Percentiles rank a stretch among this genome's conserved stretches.
Evolutionary conservation across 2,797 vertebrate genomes (phyloP).

Genomic region (Cyclopterus lumpus): DNA sequence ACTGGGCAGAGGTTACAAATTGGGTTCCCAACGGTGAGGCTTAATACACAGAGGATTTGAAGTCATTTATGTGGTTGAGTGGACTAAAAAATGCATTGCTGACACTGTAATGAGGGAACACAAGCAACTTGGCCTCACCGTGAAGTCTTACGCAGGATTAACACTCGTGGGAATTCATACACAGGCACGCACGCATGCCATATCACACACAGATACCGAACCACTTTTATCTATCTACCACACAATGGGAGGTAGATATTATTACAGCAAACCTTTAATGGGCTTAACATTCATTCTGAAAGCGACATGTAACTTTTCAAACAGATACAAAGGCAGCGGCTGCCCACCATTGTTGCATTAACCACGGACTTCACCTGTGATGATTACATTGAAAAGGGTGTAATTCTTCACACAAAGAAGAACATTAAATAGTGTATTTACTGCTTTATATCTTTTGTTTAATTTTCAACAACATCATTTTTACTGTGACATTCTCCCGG

Average conservation of each 20-base stretch:
- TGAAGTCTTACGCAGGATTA: constrained; percentile 46
- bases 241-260: constrained; percentile 50
- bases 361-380: constrained; percentile 1
- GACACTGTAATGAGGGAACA: constrained; percentile 73
- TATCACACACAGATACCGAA: constrained; percentile 39
- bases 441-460: not conserved
- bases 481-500: not conserved
- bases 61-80: constrained; percentile 79
- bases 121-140: constrained; percentile 51
- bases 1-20: constrained; percentile 81
- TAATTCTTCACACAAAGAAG: not conserved
- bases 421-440: not conserved
- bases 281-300: constrained; percentile 21
- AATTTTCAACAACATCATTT: not conserved
- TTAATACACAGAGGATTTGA: constrained; percentile 76
- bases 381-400: not conserved
- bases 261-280: constrained; percentile 47
- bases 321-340: not conserved
- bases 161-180: constrained; percentile 48
- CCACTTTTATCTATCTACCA: no score
- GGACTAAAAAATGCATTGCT: constrained; percentile 77
- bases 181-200: constrained; percentile 1
- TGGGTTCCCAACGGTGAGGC: constrained; percentile 70
- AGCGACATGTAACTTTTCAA: not conserved
- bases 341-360: not conserved